phyloP scores from a whole-genome alignment of 2,888 invertebrate genomes.

The Drepana falcataria region DNA sequence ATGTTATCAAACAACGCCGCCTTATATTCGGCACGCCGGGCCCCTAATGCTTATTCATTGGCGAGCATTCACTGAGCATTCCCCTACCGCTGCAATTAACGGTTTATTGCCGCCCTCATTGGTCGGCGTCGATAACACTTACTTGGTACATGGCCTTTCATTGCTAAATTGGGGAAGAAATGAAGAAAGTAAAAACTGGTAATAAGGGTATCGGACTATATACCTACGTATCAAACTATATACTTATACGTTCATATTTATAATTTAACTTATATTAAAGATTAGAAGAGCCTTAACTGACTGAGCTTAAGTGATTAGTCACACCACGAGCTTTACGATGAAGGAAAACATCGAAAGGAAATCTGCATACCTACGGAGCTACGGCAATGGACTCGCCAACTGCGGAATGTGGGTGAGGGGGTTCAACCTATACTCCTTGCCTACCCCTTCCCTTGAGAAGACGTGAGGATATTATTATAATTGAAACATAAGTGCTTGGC shows the following conservation, averaged over 20 bases:
- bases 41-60: conserved; percentile 75
- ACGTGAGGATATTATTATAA: no score
- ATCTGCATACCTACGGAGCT: no score
- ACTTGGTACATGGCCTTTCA: conserved; percentile 16
- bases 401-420: no score
- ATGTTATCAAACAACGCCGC: conserved; percentile 7
- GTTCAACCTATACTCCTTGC: no score
- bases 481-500: no score
- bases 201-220: not conserved
- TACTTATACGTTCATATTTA: not conserved
- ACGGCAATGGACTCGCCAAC: no score
- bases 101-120: conserved; percentile 62
- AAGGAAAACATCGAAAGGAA: no score
- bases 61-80: conserved; percentile 68
- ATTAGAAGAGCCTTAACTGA: no score
- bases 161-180: not conserved
- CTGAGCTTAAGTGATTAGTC: no score
- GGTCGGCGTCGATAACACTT: conserved; percentile 35
- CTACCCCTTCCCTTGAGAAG: no score
- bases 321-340: no score
- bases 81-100: conserved; percentile 64
- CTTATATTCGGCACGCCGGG: conserved; percentile 28
- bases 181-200: conserved; percentile 4
- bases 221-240: not conserved
- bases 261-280: no score